Percentiles rank a stretch among this genome's conserved stretches.
These are phyloP conservation scores for Anoplophora glabripennis DNA, from an alignment of 1,140 invertebrate species.

Conservation along the genomic window DNA sequence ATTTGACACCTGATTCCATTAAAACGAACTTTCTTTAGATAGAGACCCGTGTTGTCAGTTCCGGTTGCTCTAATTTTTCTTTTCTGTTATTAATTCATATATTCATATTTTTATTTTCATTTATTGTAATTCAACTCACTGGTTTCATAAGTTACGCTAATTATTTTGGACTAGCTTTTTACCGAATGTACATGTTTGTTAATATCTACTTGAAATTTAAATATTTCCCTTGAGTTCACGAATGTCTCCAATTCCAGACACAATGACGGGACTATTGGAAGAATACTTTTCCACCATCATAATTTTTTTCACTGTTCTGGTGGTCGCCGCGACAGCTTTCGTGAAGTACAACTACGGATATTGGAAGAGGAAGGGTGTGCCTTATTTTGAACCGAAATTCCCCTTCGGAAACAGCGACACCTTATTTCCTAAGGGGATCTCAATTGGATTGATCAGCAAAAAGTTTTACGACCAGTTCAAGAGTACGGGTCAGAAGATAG, in stretches of 20 bases:
- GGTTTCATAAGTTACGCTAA: no score
- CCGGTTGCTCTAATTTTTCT: no score
- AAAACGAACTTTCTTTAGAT: no score
- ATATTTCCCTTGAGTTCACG: no score
- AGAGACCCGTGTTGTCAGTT: no score
- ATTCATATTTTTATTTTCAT: no score
- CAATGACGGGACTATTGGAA: not conserved
- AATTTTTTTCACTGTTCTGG: not conserved
- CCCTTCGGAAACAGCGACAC: conserved; percentile 22
- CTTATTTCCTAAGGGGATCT: conserved; percentile 6
- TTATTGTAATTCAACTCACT: no score
- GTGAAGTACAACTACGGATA: conserved; percentile 16
- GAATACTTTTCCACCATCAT: not conserved
- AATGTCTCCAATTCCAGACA: not conserved
- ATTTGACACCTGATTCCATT: no score
- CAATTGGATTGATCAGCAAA: conserved; percentile 8
- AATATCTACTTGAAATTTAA: no score
- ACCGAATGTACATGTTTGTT: no score
- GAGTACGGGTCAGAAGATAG: conserved; percentile 17
- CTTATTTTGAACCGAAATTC: conserved; percentile 14
- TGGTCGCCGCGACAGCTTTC: not conserved
- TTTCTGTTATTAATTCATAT: no score
- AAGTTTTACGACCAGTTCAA: conserved; percentile 25
- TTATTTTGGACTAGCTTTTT: no score
- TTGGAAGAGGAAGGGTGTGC: conserved; percentile 20